These are phyloP conservation scores for Polypterus bichir DNA, from an alignment of 2,113 vertebrate genomes.

Conservation along the genomic window DNA sequence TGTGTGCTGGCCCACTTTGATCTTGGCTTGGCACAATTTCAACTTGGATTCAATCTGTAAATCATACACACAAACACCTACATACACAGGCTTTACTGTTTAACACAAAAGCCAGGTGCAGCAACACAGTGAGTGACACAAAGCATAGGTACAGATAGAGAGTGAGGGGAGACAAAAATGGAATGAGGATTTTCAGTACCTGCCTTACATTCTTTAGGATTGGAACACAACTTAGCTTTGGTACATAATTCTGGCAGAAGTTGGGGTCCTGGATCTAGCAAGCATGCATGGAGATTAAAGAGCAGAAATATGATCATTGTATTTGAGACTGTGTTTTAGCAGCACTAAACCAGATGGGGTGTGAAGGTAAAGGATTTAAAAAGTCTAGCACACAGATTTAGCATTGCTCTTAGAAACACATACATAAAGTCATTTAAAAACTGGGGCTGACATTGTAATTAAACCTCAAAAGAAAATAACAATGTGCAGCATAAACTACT, in stretches of 20 bases:
- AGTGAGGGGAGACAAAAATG: slow-evolving; percentile 38
- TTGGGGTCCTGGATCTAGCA: slow-evolving; percentile 31
- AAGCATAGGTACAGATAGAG: slow-evolving; percentile 25
- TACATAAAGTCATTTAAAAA: too few relatives aligned
- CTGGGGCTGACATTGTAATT: too few relatives aligned
- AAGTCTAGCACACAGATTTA: slow-evolving; percentile 11
- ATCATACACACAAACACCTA: slow-evolving; percentile 27
- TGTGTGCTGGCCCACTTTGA: slow-evolving; percentile 50
- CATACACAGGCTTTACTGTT: slow-evolving; percentile 28
- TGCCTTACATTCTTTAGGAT: not conserved
- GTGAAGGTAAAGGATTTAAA: slow-evolving; percentile 37
- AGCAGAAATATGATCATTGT: slow-evolving; percentile 52
- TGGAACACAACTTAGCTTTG: not conserved
- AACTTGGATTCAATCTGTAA: slow-evolving; percentile 29
- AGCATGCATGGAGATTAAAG: slow-evolving; percentile 52
- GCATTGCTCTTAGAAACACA: too few relatives aligned
- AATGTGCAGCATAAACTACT: too few relatives aligned
- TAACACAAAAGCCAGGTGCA: slow-evolving; percentile 51
- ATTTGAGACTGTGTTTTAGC: slow-evolving; percentile 45
- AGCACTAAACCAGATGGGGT: slow-evolving; percentile 43
- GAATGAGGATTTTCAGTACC: slow-evolving; percentile 16
- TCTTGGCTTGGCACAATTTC: slow-evolving; percentile 43
- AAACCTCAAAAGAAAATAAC: too few relatives aligned
- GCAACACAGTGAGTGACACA: slow-evolving; percentile 33
- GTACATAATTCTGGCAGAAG: slow-evolving; percentile 3